Evolutionary conservation across 2,113 vertebrate species (phyloP), one percentile per base, ranked within the genome.

Genomic region (Clupea harengus): DNA sequence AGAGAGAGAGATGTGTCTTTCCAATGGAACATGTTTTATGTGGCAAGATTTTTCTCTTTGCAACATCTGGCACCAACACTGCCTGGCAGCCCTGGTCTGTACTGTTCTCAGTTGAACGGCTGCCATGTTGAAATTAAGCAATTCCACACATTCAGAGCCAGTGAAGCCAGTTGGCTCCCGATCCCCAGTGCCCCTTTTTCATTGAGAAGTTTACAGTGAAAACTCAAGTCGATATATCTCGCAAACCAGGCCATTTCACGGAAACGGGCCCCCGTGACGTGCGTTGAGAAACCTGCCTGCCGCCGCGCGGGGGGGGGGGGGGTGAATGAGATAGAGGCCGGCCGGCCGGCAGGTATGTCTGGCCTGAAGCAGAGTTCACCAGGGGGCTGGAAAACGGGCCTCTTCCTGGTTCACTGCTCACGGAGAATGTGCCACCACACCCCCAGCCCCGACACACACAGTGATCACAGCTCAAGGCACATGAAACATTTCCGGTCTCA

Each of bases 31-130:
- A 91, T 91, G 94, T 96, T 96, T 95, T 95, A 94, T 96, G 95
- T 94, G 96, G 96, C 95, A 95, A 93, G 90, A 94, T 91, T 89
- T 84, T 88, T 95, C 93, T 93, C 92, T 90, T 89, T 78, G 90
- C 94, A 96, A 96, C 96, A 96, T 97, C 97, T 97, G 97, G 97
- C 97, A 97, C 95, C 95, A 95, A 96, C 94, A 93, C 94, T 88
- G 88, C 92, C 95, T 93, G 93, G 93, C 95, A 94, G 90, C 92
- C 89, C 93, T 93, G 87, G 90, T 93, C 90, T 89, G 93, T 91
- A 94, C 96, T 95, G 95, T 94, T 95, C 95, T 90, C 93, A 96
- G 95, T 91, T 97, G 96, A 97, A 96, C 93, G 89, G 25, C 94
- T 95, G 96, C 96, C 96, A 96, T 93, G 93, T 89, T 90, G 93